Conservation (phyloP, 2,888 invertebrate species). For the Zhuqinia jingwanae region DNA sequence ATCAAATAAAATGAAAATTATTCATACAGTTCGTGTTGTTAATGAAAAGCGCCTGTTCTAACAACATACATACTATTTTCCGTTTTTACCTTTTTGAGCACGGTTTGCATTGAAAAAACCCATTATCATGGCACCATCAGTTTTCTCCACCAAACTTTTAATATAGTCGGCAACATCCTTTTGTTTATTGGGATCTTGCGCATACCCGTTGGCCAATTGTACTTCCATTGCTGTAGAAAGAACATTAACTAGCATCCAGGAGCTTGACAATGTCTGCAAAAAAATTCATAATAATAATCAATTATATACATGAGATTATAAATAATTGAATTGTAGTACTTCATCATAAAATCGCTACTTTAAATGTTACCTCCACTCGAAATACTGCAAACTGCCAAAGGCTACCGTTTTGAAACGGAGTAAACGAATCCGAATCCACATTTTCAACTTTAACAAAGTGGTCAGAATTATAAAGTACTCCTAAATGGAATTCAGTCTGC, state of each 20-base stretch:
- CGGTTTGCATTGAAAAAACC: conserved; percentile 77
- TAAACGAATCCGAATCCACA: conserved; percentile 72
- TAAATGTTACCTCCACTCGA: conserved; percentile 74
- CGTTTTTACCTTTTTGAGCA: conserved; percentile 76
- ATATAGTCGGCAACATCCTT: conserved; percentile 74
- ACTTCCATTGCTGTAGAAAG: conserved; percentile 74
- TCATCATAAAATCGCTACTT: background rate
- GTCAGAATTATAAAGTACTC: conserved; percentile 76
- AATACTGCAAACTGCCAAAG: conserved; percentile 79
- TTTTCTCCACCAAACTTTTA: conserved; percentile 72
- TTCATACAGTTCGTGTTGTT: background rate
- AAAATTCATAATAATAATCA: no score
- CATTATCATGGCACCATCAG: conserved; percentile 78
- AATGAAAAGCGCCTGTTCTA: no score
- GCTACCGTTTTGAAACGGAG: conserved; percentile 79
- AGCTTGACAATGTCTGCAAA: conserved; percentile 55
- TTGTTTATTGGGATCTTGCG: conserved; percentile 71
- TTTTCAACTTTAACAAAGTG: conserved; percentile 73
- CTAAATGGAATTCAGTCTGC: conserved; percentile 74
- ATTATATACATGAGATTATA: background rate
- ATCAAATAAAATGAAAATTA: no score
- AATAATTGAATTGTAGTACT: background rate
- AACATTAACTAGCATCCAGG: conserved; percentile 78
- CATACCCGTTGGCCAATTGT: conserved; percentile 76
- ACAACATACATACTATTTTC: background rate